Evolutionary conservation across 2,797 vertebrate species (phyloP).

Genomic region (Harpagifer antarcticus): DNA sequence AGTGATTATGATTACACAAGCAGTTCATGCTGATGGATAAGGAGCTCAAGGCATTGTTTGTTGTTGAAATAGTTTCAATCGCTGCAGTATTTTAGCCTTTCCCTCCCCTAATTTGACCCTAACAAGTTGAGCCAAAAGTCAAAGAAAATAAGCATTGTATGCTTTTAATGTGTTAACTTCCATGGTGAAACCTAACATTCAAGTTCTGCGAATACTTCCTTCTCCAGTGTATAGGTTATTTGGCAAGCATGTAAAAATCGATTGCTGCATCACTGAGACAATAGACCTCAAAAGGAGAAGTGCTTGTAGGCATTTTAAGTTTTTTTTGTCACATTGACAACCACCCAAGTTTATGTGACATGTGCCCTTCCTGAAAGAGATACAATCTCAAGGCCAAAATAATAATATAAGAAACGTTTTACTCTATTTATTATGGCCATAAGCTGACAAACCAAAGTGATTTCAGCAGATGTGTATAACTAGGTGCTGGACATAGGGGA

Average conservation of each 20-base stretch:
- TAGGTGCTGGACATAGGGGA: conserved; percentile 98
- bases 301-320: neutral
- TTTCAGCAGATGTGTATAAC: conserved; percentile 2
- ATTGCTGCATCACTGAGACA: conserved; percentile 7
- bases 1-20: conserved; percentile 44
- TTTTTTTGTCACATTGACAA: conserved; percentile 2
- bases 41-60: conserved; percentile 29
- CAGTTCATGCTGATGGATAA: conserved; percentile 19
- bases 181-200: conserved; percentile 3
- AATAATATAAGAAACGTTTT: neutral
- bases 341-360: conserved; percentile 15
- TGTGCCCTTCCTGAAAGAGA: neutral
- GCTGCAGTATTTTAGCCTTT: neutral
- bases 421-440: neutral
- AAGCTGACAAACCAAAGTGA: neutral
- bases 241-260: neutral
- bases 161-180: neutral
- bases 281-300: conserved; percentile 49
- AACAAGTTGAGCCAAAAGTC: neutral
- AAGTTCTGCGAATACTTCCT: conserved; percentile 32
- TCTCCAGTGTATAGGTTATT: neutral
- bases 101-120: neutral
- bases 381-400: neutral
- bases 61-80: conserved; percentile 11
- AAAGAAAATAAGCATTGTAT: neutral